These are phyloP conservation scores for Craterocephalus amniculus DNA, from an alignment of 2,797 vertebrate species.

Conservation along the genomic window DNA sequence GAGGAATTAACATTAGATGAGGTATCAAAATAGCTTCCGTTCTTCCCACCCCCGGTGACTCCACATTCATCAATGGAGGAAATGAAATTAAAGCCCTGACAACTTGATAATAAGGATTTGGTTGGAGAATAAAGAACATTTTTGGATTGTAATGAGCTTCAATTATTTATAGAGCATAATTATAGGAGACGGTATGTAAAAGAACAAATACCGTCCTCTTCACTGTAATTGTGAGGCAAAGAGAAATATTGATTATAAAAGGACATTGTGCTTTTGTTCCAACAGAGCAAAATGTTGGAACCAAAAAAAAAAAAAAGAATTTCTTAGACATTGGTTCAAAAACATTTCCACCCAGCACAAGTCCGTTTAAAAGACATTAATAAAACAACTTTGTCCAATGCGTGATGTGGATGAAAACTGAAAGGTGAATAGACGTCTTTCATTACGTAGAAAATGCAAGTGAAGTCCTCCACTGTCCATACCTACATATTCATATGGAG, in stretches of 20 bases:
- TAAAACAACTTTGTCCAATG: too few relatives aligned
- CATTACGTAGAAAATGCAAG: too few relatives aligned
- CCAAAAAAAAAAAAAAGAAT: constrained; percentile 28
- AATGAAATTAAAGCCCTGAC: constrained; percentile 73
- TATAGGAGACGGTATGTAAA: constrained; percentile 39
- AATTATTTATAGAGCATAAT: constrained; percentile 67
- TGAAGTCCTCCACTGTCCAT: too few relatives aligned
- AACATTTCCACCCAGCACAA: constrained; percentile 19
- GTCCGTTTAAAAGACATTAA: too few relatives aligned
- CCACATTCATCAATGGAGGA: constrained; percentile 75
- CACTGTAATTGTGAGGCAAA: constrained; percentile 24
- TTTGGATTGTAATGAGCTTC: constrained; percentile 60
- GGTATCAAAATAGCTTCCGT: constrained; percentile 70
- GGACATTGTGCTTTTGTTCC: constrained; percentile 26
- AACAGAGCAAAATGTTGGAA: constrained; percentile 18
- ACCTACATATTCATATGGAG: too few relatives aligned
- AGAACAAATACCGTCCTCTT: constrained; percentile 24
- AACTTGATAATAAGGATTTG: constrained; percentile 76
- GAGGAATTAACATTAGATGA: constrained; percentile 64
- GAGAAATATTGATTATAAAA: constrained; percentile 21
- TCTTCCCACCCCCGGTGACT: constrained; percentile 60
- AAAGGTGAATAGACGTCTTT: too few relatives aligned
- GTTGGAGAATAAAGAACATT: constrained; percentile 66
- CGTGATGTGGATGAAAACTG: too few relatives aligned
- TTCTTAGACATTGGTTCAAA: constrained; percentile 61